Conservation (phyloP, 2,797 vertebrate genomes). For the Lindbergichthys nudifrons region DNA sequence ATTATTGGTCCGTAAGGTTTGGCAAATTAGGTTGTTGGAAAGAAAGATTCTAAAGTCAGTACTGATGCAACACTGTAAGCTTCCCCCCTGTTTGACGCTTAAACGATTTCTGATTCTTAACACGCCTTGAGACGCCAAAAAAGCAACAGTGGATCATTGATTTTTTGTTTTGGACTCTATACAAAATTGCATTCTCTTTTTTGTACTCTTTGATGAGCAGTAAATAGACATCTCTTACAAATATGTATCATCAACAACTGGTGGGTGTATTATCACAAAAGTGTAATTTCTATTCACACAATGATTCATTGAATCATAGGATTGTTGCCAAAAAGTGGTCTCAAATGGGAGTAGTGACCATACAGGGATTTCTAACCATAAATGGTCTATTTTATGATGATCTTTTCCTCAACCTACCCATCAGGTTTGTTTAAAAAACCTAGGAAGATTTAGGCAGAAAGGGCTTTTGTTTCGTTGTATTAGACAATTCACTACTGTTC, state of each 20-base stretch:
- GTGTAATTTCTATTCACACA: too few species aligned
- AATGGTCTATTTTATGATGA: too few species aligned
- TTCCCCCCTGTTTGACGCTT: too few species aligned
- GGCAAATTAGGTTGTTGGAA: not conserved
- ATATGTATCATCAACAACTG: not conserved
- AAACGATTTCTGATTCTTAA: not conserved
- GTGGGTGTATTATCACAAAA: not conserved
- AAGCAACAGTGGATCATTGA: not conserved
- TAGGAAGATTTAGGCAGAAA: too few species aligned
- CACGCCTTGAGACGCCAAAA: not conserved
- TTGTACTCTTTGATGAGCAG: not conserved
- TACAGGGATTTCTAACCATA: too few species aligned
- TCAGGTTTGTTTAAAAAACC: too few species aligned
- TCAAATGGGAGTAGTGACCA: too few species aligned
- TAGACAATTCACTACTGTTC: too few species aligned
- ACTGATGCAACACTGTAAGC: not conserved
- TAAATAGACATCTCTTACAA: not conserved
- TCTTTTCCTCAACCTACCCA: too few species aligned
- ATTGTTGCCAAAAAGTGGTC: too few species aligned
- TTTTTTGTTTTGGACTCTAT: not conserved
- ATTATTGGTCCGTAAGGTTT: not conserved
- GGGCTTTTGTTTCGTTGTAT: too few species aligned
- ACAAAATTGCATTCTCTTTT: not conserved
- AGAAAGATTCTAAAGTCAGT: not conserved
- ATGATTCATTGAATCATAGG: too few species aligned